Evolutionary conservation across 2,888 invertebrate genomes (phyloP).

Genomic region (Willowsia nigromaculata): DNA sequence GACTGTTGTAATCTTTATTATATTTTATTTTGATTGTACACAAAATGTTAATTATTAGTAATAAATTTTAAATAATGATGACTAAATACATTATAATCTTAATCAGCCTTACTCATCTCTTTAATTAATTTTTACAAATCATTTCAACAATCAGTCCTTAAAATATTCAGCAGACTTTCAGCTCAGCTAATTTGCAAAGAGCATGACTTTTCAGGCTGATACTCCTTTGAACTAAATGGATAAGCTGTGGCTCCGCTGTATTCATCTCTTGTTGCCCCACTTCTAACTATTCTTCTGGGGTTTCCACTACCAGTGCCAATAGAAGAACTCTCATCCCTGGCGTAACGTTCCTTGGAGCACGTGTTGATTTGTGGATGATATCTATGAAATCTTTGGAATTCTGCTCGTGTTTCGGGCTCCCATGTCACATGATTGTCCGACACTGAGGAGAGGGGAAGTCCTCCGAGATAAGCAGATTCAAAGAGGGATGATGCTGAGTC

Average conservation of each 20-base stretch:
- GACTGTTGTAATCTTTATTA: not conserved
- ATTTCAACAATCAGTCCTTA: not conserved
- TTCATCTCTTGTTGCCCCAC: conserved; percentile 31
- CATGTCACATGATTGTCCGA: conserved; percentile 55
- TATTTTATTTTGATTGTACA: not conserved
- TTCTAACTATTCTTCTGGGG: not conserved
- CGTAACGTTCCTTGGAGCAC: conserved; percentile 25
- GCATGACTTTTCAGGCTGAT: conserved; percentile 40
- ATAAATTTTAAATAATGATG: not conserved
- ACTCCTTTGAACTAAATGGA: conserved; percentile 39
- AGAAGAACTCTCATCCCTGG: not conserved
- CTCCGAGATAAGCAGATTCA: conserved; percentile 6
- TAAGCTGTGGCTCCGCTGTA: conserved; percentile 46
- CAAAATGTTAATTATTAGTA: not conserved
- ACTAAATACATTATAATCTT: not conserved
- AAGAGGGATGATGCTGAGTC: not conserved
- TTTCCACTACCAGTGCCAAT: not conserved
- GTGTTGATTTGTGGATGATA: conserved; percentile 46
- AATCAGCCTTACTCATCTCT: not conserved
- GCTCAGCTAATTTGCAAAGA: conserved; percentile 12
- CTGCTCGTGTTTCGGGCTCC: conserved; percentile 9
- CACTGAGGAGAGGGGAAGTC: conserved; percentile 1
- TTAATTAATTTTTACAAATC: not conserved
- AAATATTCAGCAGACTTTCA: not conserved
- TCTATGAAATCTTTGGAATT: conserved; percentile 47